Evolutionary conservation across 2,113 vertebrate genomes (phyloP), one percentile per base, ranked within the genome.

Genomic region (Pygoscelis adeliae): DNA sequence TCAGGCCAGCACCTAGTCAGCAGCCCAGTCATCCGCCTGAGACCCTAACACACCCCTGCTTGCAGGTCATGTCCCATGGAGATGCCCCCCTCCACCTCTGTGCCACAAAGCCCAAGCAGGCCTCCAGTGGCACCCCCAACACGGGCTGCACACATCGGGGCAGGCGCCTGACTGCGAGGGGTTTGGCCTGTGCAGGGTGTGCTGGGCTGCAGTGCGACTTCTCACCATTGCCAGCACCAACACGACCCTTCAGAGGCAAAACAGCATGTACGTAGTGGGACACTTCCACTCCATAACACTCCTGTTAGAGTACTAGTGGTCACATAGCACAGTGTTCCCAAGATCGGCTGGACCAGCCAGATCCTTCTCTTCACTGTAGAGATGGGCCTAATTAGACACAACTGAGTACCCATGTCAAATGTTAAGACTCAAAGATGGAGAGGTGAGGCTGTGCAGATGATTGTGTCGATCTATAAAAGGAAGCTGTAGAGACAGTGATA

Each of bases 261-360:
- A 4, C 3, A 53, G 23, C 38, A 10, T 0, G 1, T 29, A 4
- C 1, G 4, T 30, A 25, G 5, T 10, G 12, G 42, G 19, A 8
- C 17, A n/a, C 27, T 65, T 56, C 13, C 30, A 34, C 10, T 5
- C 18, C 1, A 0, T 13, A 13, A 9, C 15, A 6, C 6, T n/a
- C 15, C 25, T 53, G 32, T 16, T 26, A 36, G 47, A 32, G 27
- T 44, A 30, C 4, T 34, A 52, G 47, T n/a, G 22, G 20, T 16
- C 59, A 40, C 40, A 49, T 19, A 67, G 32, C 20, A 50, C 40
- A 10, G 15, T 10, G 13, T 44, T 87, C 21, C 23, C 9, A 55
- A 42, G 29, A 16, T 11, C 13, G 11, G 8, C 1, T 90, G 66
- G 53, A 69, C 44, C 36, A 23, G 25, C 3, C 25, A 30, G 66